phyloP scores from a whole-genome alignment of 1,140 invertebrate species.

The Harpegnathos saltator region DNA sequence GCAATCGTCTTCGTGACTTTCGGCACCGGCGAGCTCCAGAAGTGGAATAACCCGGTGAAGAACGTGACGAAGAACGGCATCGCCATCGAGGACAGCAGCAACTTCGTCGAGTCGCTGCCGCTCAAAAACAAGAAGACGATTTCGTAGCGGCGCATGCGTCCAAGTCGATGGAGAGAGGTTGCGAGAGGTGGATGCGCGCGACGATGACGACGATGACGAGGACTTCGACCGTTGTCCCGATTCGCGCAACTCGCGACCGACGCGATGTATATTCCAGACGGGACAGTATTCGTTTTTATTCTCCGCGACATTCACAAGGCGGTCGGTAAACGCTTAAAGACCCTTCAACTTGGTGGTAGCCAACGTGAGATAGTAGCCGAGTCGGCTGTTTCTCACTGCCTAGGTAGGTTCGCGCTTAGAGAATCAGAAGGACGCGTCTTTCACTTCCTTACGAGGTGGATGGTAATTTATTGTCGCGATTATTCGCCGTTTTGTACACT shows the following conservation, averaged over 20 bases:
- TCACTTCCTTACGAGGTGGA: background rate
- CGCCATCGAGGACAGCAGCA: slow-evolving; percentile 18
- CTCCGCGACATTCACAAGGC: background rate
- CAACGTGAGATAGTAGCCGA: background rate
- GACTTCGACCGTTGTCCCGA: too few species aligned
- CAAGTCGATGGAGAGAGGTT: background rate
- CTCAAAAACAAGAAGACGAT: slow-evolving; percentile 75
- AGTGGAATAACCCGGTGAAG: slow-evolving; percentile 87
- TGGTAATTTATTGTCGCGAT: slow-evolving; percentile 23
- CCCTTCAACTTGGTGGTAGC: background rate
- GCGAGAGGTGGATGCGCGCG: background rate
- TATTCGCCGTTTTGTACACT: slow-evolving; percentile 13
- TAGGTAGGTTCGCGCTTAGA: background rate
- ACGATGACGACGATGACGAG: too few species aligned
- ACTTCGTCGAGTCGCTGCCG: slow-evolving; percentile 63
- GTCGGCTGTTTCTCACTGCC: background rate
- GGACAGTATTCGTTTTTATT: slow-evolving; percentile 56
- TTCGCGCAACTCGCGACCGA: too few species aligned
- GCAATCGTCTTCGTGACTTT: slow-evolving; percentile 89
- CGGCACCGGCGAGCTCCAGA: slow-evolving; percentile 90
- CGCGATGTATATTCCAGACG: slow-evolving; percentile 42
- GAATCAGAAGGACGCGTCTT: background rate
- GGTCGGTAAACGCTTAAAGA: background rate
- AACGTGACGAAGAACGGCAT: slow-evolving; percentile 45
- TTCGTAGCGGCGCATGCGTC: slow-evolving; percentile 29